These are phyloP conservation scores for Macaria liturata DNA, from an alignment of 2,888 invertebrate species.

Conservation along the genomic window DNA sequence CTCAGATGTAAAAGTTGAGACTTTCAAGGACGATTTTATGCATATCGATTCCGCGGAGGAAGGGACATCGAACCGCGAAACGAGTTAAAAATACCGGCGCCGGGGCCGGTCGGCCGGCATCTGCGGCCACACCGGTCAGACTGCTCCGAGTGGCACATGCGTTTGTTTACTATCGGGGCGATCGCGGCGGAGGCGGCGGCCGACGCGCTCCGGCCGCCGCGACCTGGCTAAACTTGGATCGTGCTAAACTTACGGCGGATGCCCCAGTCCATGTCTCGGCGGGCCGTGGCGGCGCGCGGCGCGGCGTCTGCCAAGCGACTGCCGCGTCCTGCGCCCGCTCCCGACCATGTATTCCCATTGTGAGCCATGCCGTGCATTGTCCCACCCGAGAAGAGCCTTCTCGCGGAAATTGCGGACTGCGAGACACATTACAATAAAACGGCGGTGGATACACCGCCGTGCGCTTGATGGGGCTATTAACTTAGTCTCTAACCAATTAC, in stretches of 20 bases:
- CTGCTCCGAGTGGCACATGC: constrained; percentile 75
- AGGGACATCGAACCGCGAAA: constrained; percentile 81
- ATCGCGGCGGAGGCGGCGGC: constrained; percentile 53
- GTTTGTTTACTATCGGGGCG: constrained; percentile 79
- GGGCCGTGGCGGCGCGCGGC: constrained; percentile 63
- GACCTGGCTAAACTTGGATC: constrained; percentile 47
- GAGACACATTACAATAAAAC: constrained; percentile 35
- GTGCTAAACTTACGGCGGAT: constrained; percentile 76
- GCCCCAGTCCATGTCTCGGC: constrained; percentile 79
- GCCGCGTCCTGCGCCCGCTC: constrained; percentile 76
- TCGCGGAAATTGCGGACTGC: constrained; percentile 48
- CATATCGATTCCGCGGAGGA: constrained; percentile 77
- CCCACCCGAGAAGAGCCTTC: constrained; percentile 49
- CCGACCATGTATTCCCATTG: constrained; percentile 64
- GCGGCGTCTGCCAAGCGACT: constrained; percentile 75
- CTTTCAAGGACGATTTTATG: constrained; percentile 74
- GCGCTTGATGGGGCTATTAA: constrained; percentile 34
- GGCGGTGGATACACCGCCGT: constrained; percentile 30
- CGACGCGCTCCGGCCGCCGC: constrained; percentile 32
- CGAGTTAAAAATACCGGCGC: constrained; percentile 80
- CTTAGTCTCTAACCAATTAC: constrained; percentile 29
- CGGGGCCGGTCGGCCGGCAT: constrained; percentile 73
- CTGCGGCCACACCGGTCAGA: constrained; percentile 78
- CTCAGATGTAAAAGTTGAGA: constrained; percentile 59
- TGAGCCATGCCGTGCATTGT: constrained; percentile 58